phyloP scores from a whole-genome alignment of 1,140 invertebrate genomes.

The Drosophila teissieri region DNA sequence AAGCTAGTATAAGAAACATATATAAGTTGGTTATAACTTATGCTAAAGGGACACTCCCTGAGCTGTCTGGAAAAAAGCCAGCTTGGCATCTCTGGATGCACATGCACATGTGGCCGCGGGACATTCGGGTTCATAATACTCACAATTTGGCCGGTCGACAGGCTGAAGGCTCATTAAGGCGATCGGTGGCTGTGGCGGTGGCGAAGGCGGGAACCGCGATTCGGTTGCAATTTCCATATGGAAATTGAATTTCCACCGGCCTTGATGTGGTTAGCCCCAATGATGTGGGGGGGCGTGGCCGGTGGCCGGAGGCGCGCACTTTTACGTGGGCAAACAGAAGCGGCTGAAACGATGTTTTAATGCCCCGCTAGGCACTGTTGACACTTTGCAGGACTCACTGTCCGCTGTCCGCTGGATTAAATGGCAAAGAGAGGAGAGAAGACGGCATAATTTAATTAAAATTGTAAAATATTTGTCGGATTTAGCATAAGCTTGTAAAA shows the following conservation, averaged over 20 bases:
- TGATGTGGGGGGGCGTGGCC: slow-evolving; percentile 21
- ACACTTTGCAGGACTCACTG: slow-evolving; percentile 44
- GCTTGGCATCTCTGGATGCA: slow-evolving; percentile 29
- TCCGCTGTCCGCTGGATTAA: slow-evolving; percentile 35
- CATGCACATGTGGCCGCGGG: slow-evolving; percentile 24
- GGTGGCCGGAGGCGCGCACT: neutral
- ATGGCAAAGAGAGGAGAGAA: slow-evolving; percentile 56
- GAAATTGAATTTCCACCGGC: slow-evolving; percentile 73
- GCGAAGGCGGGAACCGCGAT: slow-evolving; percentile 5
- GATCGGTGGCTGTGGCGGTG: neutral
- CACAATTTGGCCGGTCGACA: slow-evolving; percentile 8
- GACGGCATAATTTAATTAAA: slow-evolving; percentile 79
- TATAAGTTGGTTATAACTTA: too few species aligned
- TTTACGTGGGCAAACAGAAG: slow-evolving; percentile 6
- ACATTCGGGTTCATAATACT: slow-evolving; percentile 29
- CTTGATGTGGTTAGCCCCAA: slow-evolving; percentile 59
- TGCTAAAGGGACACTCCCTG: too few species aligned
- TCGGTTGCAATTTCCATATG: slow-evolving; percentile 69
- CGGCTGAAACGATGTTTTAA: slow-evolving; percentile 47
- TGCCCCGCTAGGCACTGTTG: slow-evolving; percentile 35
- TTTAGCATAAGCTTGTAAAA: slow-evolving; percentile 79
- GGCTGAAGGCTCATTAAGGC: slow-evolving; percentile 62
- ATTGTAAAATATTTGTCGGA: slow-evolving; percentile 82
- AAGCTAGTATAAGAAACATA: too few species aligned
- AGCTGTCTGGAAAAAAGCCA: neutral